Evolutionary conservation across 2,113 vertebrate species (phyloP), one percentile per base, ranked within the genome.

Genomic region (Epinephelus lanceolatus): DNA sequence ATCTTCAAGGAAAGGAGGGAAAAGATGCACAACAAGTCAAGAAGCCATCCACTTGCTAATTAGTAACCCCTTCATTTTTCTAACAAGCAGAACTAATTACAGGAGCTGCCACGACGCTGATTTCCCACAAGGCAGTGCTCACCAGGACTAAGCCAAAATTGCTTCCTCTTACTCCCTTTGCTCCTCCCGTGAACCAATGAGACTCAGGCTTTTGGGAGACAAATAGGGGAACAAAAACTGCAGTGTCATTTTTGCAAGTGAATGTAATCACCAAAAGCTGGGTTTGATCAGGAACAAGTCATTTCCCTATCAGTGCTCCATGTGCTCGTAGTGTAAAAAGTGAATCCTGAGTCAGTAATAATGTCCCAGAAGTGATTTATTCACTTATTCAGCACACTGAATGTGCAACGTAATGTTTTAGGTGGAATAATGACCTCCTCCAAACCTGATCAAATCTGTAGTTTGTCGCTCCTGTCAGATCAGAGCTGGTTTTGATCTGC

Each of bases 51-150:
- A 89, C 92, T 93, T 79, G 90, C 91, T 95, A 94, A 96, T 95
- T 96, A 96, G 93, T 91, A 94, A 94, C 92, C 93, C 93, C 92
- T 95, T 92, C 80, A 93, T 94, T 95, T 95, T 92, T 93, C 92
- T 91, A 94, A 94, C 91, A 94, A 94, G 95, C 93, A 94, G 93
- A 95, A 95, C 94, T 95, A 95, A 96, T 96, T 96, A 95, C 91
- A 93, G 89, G 93, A 95, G 93, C 92, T 94, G 94, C 86, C 91
- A 94, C 78, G 45, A 88, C 53, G 69, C 89, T 95, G 92, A 94
- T 95, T 94, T 93, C 92, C 94, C 94, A 90, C 89, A 90, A 92
- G 94, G 93, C 93, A 90, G 74, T 51, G 83, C 90, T 92, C 87
- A 85, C 88, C 88, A 91, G 85, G 45, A 91, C 89, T 86, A 80